phyloP scores from a whole-genome alignment of 1,140 invertebrate genomes.

The Drosophila quadrilineata region DNA sequence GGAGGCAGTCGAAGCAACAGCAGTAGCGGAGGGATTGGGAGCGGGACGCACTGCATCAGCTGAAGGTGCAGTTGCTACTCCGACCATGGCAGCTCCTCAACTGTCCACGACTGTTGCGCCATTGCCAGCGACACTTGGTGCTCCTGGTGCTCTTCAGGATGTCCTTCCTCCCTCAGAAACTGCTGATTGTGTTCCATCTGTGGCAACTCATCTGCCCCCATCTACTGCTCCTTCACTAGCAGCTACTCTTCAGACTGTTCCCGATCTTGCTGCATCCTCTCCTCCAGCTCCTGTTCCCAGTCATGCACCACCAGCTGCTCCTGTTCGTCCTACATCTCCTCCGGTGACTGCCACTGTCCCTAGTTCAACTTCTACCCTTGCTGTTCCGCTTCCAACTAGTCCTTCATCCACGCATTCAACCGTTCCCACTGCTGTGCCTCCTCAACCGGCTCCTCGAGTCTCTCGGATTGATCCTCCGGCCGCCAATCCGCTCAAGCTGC shows the following conservation, averaged over 20 bases:
- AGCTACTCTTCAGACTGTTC: neutral
- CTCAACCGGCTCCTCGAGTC: neutral
- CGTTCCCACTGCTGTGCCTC: neutral
- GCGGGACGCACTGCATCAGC: no score
- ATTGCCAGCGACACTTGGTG: neutral
- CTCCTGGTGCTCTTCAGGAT: neutral
- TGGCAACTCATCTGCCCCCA: neutral
- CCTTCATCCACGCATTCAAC: neutral
- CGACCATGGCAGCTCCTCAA: neutral
- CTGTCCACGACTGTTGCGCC: neutral
- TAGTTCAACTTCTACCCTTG: neutral
- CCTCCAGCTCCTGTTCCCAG: neutral
- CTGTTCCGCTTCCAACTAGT: neutral
- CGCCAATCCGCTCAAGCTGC: slow-evolving; percentile 2
- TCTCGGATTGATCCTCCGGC: neutral
- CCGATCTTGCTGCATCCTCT: neutral
- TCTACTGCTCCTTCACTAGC: neutral
- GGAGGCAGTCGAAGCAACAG: no score
- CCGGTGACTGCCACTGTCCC: neutral
- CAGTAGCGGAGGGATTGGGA: no score
- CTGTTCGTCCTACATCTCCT: neutral
- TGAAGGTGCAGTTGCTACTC: neutral
- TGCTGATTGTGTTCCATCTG: neutral
- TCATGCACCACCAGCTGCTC: neutral
- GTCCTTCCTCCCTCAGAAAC: neutral